Evolutionary conservation across 1,140 invertebrate genomes (phyloP), one percentile per base, ranked within the genome.

Genomic region (Panonychus citri): DNA sequence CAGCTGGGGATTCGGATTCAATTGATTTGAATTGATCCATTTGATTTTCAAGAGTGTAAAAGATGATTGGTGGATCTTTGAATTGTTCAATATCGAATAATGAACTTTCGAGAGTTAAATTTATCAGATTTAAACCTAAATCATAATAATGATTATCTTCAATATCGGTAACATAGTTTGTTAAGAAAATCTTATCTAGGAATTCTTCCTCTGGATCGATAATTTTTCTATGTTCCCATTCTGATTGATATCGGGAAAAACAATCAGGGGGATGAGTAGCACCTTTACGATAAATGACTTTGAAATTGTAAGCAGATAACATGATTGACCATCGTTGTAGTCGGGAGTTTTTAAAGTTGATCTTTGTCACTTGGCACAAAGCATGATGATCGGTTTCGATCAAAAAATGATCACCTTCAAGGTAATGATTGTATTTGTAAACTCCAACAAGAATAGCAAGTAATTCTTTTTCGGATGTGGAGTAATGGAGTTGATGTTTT

Each of bases 351-450:
- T 69, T 64, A 54, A 72, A 67, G 57, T 67, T 69, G 3, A 71
- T 61, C 2, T 65, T 65, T 27, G 65, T 59, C 4, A 76, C 61
- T 68, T 69, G 76, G 27, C 60, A 58, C 4, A 76, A 58, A 0
- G 71, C 69, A 62, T 66, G 64, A 59, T 77, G 71, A 58, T 77
- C 72, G 1, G 71, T 76, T 12, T 70, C 55, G 1, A 77, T 65
- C 26, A 59, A 69, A 59, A 76, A 77, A 50, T 71, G 65, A 37
- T 54, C 64, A n/a, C 69, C 70, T 55, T 68, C 70, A 2, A 77
- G 60, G 62, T 73, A 76, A 21, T 66, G 59, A 57, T 68, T 53
- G 57, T 75, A 75, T 43, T 73, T 65, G 48, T 70, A 56, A 2
- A 74, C 61, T 0, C 66, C 67, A 67, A 66, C 66, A 17, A 75